phyloP scores from a whole-genome alignment of 2,113 vertebrate species.

The Azemiops feae region DNA sequence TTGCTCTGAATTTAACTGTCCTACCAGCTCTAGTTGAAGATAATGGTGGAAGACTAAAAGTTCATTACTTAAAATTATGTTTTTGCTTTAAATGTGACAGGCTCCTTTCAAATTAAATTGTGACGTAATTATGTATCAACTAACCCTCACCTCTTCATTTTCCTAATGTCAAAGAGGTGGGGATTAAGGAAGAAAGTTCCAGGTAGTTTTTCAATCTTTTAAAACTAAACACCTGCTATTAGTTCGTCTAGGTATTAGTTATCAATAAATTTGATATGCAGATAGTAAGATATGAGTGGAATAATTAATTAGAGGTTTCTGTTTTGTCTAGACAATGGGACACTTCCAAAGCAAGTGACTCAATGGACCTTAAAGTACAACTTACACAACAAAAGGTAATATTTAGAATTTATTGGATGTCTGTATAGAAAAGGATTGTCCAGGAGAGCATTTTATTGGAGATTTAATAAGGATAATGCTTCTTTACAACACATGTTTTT shows the following conservation, averaged over 20 bases:
- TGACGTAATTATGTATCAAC: neutral
- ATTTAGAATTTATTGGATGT: neutral
- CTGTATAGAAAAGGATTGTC: neutral
- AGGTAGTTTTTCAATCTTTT: neutral
- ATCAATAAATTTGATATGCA: neutral
- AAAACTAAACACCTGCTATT: neutral
- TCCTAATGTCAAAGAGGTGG: neutral
- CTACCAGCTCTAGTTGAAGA: neutral
- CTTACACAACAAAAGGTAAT: neutral
- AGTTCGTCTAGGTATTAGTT: neutral
- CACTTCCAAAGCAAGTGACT: neutral
- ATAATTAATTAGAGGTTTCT: neutral
- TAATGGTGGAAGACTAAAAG: neutral
- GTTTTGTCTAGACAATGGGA: neutral
- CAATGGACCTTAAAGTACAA: neutral
- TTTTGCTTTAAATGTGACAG: neutral
- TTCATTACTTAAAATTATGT: neutral
- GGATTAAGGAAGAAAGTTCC: constrained; percentile 24
- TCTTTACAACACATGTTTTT: neutral
- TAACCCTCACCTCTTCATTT: neutral
- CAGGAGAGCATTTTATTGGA: neutral
- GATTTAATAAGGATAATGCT: neutral
- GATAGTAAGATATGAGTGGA: neutral
- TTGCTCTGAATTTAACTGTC: neutral
- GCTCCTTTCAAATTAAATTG: neutral